Conservation (phyloP, 53 echinoderm and acorn worm genomes). For the Luidia sarsii region DNA sequence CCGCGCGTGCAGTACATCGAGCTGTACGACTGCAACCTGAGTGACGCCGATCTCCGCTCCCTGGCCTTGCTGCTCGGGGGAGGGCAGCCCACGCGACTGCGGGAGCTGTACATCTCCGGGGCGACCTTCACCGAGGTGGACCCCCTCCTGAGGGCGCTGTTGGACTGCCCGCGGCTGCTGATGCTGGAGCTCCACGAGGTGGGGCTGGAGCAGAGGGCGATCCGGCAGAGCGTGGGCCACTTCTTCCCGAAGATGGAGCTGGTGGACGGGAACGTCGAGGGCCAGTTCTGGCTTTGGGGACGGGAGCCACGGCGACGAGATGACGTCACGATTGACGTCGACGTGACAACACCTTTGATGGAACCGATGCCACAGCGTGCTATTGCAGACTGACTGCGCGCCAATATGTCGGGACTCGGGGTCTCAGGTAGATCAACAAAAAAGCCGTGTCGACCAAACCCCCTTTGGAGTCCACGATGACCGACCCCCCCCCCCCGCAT, state of each 20-base stretch:
- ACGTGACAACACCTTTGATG: no score
- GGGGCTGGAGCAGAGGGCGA: neutral
- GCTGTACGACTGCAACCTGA: neutral
- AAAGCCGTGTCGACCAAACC: no score
- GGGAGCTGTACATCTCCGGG: conserved; percentile 8
- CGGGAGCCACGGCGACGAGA: neutral
- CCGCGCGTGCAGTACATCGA: neutral
- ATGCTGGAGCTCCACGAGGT: neutral
- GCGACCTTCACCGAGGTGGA: neutral
- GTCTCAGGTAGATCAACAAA: no score
- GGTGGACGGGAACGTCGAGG: neutral
- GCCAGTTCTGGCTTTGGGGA: neutral
- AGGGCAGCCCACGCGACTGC: neutral
- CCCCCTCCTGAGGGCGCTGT: neutral
- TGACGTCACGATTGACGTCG: no score
- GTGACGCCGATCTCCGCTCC: neutral
- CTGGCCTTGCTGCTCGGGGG: neutral
- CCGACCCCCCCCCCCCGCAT: no score
- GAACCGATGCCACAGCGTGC: no score
- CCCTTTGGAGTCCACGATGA: no score
- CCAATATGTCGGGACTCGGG: no score
- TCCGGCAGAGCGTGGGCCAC: neutral
- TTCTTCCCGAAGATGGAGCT: neutral
- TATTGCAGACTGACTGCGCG: no score
- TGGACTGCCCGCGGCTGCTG: neutral